Conservation (phyloP, 2,888 invertebrate genomes). For the Megamerina dolium region DNA sequence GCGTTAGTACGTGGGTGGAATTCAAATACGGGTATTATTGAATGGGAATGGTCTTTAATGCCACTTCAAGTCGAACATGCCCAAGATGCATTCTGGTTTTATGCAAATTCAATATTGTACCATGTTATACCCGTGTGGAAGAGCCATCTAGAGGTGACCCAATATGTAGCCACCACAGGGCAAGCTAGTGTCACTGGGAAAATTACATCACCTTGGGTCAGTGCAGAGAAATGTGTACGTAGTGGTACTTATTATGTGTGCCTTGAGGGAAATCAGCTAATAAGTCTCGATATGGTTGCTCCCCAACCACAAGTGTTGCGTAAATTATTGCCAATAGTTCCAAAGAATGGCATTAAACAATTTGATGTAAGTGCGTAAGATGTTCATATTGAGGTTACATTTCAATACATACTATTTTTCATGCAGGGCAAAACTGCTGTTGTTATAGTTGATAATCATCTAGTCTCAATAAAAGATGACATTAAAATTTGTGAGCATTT, state of each 20-base stretch:
- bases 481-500: conserved; percentile 42
- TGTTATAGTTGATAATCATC: conserved; percentile 40
- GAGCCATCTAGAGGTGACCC: conserved; percentile 61
- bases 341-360: conserved; percentile 35
- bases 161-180: conserved; percentile 58
- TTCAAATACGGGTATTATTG: conserved; percentile 60
- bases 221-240: conserved; percentile 53
- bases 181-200: conserved; percentile 55
- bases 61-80: conserved; percentile 43
- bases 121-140: conserved; percentile 58
- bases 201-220: conserved; percentile 60
- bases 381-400: background rate
- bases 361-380: conserved; percentile 27
- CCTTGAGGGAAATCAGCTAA: conserved; percentile 55
- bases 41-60: conserved; percentile 71
- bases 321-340: conserved; percentile 48
- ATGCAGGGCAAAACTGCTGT: conserved; percentile 46
- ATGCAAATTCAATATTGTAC: conserved; percentile 55
- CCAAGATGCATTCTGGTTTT: conserved; percentile 56
- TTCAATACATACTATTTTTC: background rate
- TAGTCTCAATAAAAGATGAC: conserved; percentile 42
- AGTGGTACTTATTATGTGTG: conserved; percentile 63
- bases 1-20: conserved; percentile 77
- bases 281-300: conserved; percentile 59
- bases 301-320: conserved; percentile 52